Evolutionary conservation across 2,113 vertebrate species (phyloP), one percentile per base, ranked within the genome.

Genomic region (Toxotes chatareus): DNA sequence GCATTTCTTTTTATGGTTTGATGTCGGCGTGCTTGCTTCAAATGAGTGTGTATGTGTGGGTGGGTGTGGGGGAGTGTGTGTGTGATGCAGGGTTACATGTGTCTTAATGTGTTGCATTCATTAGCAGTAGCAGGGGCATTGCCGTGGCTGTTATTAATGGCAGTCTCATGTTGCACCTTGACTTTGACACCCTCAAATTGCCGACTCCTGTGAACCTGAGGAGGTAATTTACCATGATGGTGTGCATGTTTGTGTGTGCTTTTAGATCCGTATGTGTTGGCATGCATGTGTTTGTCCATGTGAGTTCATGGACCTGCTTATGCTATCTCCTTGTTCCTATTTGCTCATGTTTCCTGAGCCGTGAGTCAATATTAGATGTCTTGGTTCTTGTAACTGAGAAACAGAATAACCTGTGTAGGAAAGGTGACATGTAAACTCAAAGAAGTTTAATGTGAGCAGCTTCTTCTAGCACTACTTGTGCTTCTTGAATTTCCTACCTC

Each of bases 141-240:
- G 63, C 53, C 0, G 49, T 10, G 31, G 80, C 47, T 89, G 51
- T 80, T 88, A 84, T 89, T 87, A 84, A 88, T 81, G 44, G 36
- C 51, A 19, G 79, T 73, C 53, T 87, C 85, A 71, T 87, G 83
- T 91, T 91, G 67, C 88, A 87, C 83, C 77, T 89, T 89, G 80
- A 84, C 84, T 87, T 83, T 89, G 77, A 86, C 87, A 84, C 57
- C 53, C 81, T 82, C 63, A 51, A 82, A 81, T 77, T 84, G 67
- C 63, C 16, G 53, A 72, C 68, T 73, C 68, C 65, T 66, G 23
- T 59, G 47, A 56, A 82, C 82, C 64, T 32, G 47, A 65, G 74
- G 76, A 56, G 55, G 63, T 88, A 63, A 88, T 87, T 88, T 67
- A 84, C 84, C 55, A 44, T 34, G 62, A 82, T 76, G 66, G 51